A percentile compares a stretch with the other conserved stretches of the same genome.
Conservation (phyloP, 1,140 invertebrate genomes). For the Drosophila tani region DNA sequence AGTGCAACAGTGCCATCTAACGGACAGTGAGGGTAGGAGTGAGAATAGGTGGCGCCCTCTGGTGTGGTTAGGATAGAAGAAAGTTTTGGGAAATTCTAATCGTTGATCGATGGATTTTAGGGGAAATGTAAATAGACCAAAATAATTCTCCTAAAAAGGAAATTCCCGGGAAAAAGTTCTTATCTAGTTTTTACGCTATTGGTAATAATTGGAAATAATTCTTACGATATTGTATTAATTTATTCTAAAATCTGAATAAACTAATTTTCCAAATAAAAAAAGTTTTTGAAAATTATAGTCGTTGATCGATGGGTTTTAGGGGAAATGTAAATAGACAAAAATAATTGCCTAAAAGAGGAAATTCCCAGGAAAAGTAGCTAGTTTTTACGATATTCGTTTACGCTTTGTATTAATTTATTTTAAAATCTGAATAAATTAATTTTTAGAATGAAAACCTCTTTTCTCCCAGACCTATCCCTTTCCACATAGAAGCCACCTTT, state of each 20-base stretch:
- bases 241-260: too few species aligned
- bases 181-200: neutral
- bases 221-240: too few species aligned
- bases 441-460: too few species aligned
- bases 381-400: neutral
- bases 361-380: neutral
- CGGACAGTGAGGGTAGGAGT: neutral
- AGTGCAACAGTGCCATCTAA: conserved; percentile 11
- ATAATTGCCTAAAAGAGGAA: neutral
- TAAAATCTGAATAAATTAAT: too few species aligned
- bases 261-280: too few species aligned
- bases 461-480: too few species aligned
- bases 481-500: neutral
- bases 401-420: too few species aligned
- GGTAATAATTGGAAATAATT: neutral
- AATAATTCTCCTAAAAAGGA: neutral
- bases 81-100: neutral
- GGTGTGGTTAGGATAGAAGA: neutral
- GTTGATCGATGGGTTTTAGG: neutral
- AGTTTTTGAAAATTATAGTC: neutral
- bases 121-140: neutral
- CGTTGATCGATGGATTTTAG: neutral
- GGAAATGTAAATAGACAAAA: neutral
- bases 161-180: neutral
- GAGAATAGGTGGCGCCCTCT: conserved; percentile 3